Evolutionary conservation across 2,888 invertebrate genomes (phyloP).

Genomic region (Gryllus longicercus): DNA sequence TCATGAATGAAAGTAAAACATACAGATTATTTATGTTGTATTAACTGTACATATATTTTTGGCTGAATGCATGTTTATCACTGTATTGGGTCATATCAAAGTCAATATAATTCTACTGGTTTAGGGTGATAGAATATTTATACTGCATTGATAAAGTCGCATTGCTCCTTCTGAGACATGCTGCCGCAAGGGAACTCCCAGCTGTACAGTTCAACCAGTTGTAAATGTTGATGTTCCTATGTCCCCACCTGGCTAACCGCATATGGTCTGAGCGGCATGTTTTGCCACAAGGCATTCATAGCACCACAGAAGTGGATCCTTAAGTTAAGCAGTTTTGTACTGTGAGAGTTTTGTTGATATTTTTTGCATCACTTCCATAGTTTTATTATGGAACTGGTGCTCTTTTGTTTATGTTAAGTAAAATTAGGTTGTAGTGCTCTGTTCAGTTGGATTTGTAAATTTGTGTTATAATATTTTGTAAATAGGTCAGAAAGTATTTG

Average conservation of each 20-base stretch:
- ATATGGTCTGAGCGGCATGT: not conserved
- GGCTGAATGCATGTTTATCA: constrained; percentile 21
- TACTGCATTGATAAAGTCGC: not conserved
- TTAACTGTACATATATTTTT: constrained; percentile 29
- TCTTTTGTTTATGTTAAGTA: constrained; percentile 19
- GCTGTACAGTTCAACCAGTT: constrained; percentile 25
- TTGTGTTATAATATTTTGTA: constrained; percentile 52
- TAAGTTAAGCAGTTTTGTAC: not conserved
- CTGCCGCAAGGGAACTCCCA: not conserved
- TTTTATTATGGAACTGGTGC: constrained; percentile 29
- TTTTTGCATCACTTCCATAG: constrained; percentile 27
- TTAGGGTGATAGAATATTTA: not conserved
- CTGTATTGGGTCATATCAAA: constrained; percentile 28
- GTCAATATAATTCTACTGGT: constrained; percentile 24
- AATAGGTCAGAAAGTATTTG: constrained; percentile 44
- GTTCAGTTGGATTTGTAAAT: constrained; percentile 44
- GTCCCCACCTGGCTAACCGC: constrained; percentile 23
- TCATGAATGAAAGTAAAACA: constrained; percentile 11
- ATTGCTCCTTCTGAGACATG: not conserved
- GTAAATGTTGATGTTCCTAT: constrained; percentile 32
- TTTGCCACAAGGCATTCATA: not conserved
- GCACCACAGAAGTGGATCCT: not conserved
- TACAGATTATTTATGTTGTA: not conserved
- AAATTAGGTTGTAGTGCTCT: constrained; percentile 24
- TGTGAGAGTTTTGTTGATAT: constrained; percentile 22